Percentiles rank a stretch among this genome's conserved stretches.
These are phyloP conservation scores for Adelognathus sp. DNA, from an alignment of 2,888 invertebrate genomes.

Conservation along the genomic window DNA sequence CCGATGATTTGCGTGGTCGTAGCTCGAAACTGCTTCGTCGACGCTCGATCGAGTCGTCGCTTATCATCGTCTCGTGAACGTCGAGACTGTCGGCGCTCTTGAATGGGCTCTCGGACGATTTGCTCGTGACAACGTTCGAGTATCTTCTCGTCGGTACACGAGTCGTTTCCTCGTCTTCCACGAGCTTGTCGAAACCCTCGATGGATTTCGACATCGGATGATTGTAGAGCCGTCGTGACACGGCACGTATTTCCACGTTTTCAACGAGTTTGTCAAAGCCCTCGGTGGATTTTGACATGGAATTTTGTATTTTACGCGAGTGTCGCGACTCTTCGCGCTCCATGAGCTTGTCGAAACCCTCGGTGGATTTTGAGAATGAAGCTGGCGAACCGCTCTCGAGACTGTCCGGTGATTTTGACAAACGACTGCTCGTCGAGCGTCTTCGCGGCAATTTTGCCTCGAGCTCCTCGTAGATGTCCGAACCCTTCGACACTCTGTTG, in stretches of 20 bases:
- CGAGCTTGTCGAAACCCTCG: conserved; percentile 74
- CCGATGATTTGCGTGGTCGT: conserved; percentile 58
- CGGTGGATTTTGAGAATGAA: conserved; percentile 74
- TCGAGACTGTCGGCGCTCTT: conserved; percentile 74
- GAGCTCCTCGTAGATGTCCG: conserved; percentile 73
- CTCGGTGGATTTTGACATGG: conserved; percentile 74
- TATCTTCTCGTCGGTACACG: conserved; percentile 41
- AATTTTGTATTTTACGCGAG: conserved; percentile 61
- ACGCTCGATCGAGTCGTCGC: conserved; percentile 67
- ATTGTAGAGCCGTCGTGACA: conserved; percentile 45
- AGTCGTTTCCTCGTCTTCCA: conserved; percentile 65
- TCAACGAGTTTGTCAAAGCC: conserved; percentile 52
- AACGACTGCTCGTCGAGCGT: conserved; percentile 70
- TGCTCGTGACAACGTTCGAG: conserved; percentile 44
- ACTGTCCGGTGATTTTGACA: conserved; percentile 77
- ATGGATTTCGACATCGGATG: conserved; percentile 71
- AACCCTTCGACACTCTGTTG: conserved; percentile 68
- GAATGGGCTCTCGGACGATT: conserved; percentile 25
- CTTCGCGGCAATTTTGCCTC: conserved; percentile 70
- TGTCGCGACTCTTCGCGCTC: conserved; percentile 65
- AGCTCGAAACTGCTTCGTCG: conserved; percentile 72
- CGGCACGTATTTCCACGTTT: conserved; percentile 50
- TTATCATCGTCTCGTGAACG: conserved; percentile 68
- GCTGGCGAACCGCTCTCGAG: conserved; percentile 66
- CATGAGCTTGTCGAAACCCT: conserved; percentile 73